Conservation (phyloP, 2,113 vertebrate species). For the Gadus chalcogrammus region DNA sequence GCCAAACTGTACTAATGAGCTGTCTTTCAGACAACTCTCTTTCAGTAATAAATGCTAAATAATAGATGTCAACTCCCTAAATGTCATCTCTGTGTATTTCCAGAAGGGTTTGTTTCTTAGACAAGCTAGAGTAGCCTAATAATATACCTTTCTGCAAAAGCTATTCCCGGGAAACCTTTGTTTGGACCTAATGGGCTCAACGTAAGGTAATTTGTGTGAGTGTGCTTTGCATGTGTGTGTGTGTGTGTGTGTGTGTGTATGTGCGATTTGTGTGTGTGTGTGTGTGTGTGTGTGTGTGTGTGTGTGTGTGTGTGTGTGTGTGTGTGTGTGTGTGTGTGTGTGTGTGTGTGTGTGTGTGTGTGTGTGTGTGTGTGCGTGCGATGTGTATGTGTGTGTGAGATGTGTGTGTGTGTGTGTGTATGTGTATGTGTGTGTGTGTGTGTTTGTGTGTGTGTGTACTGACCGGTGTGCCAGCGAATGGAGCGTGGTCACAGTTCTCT, state of each 20-base stretch:
- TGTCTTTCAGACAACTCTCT: conserved; percentile 26
- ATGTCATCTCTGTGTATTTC: conserved; percentile 40
- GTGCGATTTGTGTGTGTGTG: conserved; percentile 15
- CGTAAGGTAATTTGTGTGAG: not conserved
- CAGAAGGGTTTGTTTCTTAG: conserved; percentile 8
- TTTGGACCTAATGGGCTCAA: conserved; percentile 9
- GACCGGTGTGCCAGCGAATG: conserved; percentile 91
- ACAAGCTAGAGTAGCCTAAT: conserved; percentile 11
- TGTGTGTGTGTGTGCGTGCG: conserved; percentile 16
- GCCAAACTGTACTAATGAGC: conserved; percentile 45
- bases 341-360: conserved; percentile 14
- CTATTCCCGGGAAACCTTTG: not conserved
- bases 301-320: conserved; percentile 19
- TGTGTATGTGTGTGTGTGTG: conserved; percentile 18
- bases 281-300: conserved; percentile 11
- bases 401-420: conserved; percentile 10
- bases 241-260: conserved; percentile 21
- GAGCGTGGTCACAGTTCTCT: conserved; percentile 95
- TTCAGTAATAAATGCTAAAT: not conserved
- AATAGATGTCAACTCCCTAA: conserved; percentile 45
- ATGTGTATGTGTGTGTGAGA: conserved; percentile 16
- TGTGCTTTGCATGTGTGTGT: conserved; percentile 18
- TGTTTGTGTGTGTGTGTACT: conserved; percentile 52
- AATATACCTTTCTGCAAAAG: not conserved
- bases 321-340: conserved; percentile 7